phyloP scores from a whole-genome alignment of 2,113 vertebrate species.

The Nothocercus nigrocapillus region DNA sequence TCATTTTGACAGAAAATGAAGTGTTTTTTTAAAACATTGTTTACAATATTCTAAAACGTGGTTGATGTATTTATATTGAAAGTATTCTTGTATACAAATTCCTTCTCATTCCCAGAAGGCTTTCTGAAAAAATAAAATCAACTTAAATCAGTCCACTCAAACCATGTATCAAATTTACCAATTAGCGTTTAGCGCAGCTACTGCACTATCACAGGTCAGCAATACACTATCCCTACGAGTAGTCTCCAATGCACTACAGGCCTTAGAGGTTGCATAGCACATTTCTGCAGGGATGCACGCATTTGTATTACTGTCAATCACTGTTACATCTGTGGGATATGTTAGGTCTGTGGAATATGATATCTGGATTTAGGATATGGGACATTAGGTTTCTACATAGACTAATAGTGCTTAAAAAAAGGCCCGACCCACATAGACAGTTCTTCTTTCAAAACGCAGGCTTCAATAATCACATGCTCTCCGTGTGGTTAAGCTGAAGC shows the following conservation, averaged over 20 bases:
- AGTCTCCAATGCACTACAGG: neutral
- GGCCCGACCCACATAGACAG: neutral
- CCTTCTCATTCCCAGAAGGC: neutral
- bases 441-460: neutral
- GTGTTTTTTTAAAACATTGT: neutral
- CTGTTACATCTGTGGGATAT: neutral
- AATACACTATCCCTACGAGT: neutral
- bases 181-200: neutral
- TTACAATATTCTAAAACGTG: neutral
- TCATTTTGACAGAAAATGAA: conserved; percentile 13
- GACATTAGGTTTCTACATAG: neutral
- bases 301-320: neutral
- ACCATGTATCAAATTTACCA: neutral
- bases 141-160: neutral
- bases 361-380: neutral
- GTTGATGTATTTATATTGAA: neutral
- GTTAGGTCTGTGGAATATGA: neutral
- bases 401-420: neutral
- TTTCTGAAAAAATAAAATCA: neutral
- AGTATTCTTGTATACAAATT: neutral
- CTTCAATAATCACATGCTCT: neutral
- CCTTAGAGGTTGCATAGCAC: neutral
- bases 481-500: neutral
- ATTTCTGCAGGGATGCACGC: rapidly evolving
- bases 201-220: neutral